Evolutionary conservation across 2,113 vertebrate species (phyloP).

Genomic region (Pangasianodon hypophthalmus): DNA sequence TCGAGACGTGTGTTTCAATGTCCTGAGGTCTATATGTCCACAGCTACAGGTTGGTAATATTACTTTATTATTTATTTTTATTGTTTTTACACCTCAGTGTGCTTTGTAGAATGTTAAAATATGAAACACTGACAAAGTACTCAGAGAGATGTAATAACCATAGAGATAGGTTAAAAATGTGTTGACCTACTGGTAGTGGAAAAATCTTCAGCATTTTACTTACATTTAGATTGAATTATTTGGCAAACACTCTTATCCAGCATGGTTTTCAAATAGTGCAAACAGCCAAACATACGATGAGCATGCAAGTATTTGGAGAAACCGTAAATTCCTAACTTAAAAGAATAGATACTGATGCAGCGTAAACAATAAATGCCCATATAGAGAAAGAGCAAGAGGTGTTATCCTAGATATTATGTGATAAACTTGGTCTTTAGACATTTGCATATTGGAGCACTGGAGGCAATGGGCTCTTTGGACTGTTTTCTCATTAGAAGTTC

Average conservation of each 20-base stretch:
- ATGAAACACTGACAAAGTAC: not conserved
- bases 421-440: not conserved
- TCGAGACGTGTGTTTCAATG: constrained; percentile 71
- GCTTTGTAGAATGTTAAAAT: not conserved
- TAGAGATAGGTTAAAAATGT: not conserved
- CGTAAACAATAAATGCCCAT: not conserved
- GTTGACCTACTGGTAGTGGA: not conserved
- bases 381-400: not conserved
- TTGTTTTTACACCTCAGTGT: not conserved
- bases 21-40: constrained; percentile 69
- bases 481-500: not conserved
- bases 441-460: not conserved
- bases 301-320: not conserved
- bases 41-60: constrained; percentile 65
- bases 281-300: not conserved
- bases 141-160: not conserved
- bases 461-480: not conserved
- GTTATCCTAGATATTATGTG: not conserved
- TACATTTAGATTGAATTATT: not conserved
- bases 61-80: not conserved
- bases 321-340: not conserved
- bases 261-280: not conserved
- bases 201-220: not conserved
- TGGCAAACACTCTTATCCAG: not conserved
- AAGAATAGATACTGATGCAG: not conserved